Conservation (phyloP, 2,797 vertebrate genomes). For the Pampus argenteus region DNA sequence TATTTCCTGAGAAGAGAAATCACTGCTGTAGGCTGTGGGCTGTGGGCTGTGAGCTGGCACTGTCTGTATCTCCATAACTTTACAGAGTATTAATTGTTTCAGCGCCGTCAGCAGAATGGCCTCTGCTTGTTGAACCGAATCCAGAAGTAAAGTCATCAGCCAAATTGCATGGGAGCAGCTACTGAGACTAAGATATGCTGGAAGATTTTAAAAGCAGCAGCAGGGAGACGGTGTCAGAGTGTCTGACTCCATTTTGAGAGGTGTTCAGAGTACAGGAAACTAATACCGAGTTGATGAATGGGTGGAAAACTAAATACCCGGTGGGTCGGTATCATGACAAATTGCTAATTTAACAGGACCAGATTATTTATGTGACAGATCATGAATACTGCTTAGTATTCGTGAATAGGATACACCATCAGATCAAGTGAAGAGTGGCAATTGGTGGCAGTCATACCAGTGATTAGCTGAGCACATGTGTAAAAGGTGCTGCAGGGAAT, state of each 20-base stretch:
- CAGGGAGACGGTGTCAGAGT: slow-evolving; percentile 27
- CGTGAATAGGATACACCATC: neutral
- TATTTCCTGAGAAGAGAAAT: slow-evolving; percentile 56
- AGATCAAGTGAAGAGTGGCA: neutral
- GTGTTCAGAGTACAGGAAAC: slow-evolving; percentile 47
- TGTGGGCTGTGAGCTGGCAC: too few species aligned
- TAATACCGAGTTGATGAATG: neutral
- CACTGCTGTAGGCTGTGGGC: slow-evolving; percentile 37
- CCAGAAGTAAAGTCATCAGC: slow-evolving; percentile 83
- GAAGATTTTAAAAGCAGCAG: slow-evolving; percentile 43
- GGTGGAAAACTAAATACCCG: neutral
- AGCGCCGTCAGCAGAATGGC: slow-evolving; percentile 82
- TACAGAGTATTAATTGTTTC: slow-evolving; percentile 84
- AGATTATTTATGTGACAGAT: slow-evolving; percentile 26
- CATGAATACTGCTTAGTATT: slow-evolving; percentile 6
- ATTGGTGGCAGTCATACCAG: slow-evolving; percentile 7
- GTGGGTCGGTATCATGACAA: neutral
- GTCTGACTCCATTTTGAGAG: slow-evolving; percentile 39
- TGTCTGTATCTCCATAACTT: slow-evolving; percentile 80
- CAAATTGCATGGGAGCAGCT: slow-evolving; percentile 78
- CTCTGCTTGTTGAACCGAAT: slow-evolving; percentile 79
- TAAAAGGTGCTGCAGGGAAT: slow-evolving; percentile 8
- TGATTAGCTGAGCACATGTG: slow-evolving; percentile 34
- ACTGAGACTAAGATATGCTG: slow-evolving; percentile 48
- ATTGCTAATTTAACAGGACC: slow-evolving; percentile 3